These are phyloP conservation scores for Leptarthrus brevirostris DNA, from an alignment of 2,888 invertebrate species.

Conservation along the genomic window DNA sequence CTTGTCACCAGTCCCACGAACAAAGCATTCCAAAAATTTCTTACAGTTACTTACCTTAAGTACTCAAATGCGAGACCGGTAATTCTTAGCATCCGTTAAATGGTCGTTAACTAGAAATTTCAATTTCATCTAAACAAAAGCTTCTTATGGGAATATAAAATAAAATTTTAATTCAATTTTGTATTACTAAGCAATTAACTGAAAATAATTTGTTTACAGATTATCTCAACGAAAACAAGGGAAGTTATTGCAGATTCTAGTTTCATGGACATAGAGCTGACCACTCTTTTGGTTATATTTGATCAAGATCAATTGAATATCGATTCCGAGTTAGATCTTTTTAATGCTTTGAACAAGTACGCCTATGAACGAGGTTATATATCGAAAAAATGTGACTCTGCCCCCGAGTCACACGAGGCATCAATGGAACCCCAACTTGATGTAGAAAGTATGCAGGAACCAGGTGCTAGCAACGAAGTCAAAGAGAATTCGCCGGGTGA, in stretches of 20 bases:
- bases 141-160: too few species aligned
- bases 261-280: constrained; percentile 81
- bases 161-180: too few species aligned
- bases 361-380: constrained; percentile 70
- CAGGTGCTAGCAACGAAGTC: constrained; percentile 58
- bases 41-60: too few species aligned
- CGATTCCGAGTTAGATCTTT: constrained; percentile 81
- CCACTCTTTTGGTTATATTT: constrained; percentile 79
- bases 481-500: constrained; percentile 52
- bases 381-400: constrained; percentile 34
- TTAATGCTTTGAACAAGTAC: constrained; percentile 79
- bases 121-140: too few species aligned
- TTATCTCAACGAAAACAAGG: constrained; percentile 81
- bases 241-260: constrained; percentile 80
- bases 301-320: constrained; percentile 80
- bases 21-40: too few species aligned
- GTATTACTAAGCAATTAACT: background rate
- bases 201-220: constrained; percentile 65
- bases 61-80: too few species aligned
- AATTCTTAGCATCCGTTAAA: too few species aligned
- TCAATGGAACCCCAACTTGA: constrained; percentile 55
- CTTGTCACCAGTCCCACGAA: too few species aligned
- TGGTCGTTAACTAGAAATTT: too few species aligned
- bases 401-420: constrained; percentile 51
- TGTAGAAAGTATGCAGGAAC: constrained; percentile 56